phyloP scores from a whole-genome alignment of 2,888 invertebrate species.

The Trypoxylon attenuatum region DNA sequence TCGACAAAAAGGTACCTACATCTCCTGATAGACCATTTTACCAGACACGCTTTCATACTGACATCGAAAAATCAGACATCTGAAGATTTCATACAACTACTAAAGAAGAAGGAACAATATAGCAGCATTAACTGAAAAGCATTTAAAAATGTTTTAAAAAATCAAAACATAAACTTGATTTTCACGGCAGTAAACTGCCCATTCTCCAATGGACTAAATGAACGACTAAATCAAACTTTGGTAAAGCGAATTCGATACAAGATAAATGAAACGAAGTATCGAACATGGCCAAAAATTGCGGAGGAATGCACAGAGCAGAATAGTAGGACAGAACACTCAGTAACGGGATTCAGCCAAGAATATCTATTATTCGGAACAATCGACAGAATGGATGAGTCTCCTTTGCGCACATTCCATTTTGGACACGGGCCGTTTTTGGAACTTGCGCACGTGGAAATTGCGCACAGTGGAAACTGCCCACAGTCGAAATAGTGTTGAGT shows the following conservation, averaged over 20 bases:
- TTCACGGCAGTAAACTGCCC: conserved; percentile 54
- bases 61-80: conserved; percentile 1
- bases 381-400: too few species aligned
- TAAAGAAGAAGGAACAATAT: conserved; percentile 44
- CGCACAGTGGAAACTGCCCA: too few species aligned
- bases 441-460: too few species aligned
- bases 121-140: conserved; percentile 54
- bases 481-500: too few species aligned
- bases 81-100: neutral
- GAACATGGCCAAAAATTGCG: conserved; percentile 55
- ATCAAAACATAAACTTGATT: conserved; percentile 48
- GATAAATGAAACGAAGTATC: conserved; percentile 50
- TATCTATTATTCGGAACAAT: too few species aligned
- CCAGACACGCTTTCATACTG: neutral
- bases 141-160: conserved; percentile 51
- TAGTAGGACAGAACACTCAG: conserved; percentile 15
- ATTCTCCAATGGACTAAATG: conserved; percentile 45
- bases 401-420: too few species aligned
- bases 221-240: conserved; percentile 39
- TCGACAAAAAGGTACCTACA: conserved; percentile 59
- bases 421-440: too few species aligned
- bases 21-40: conserved; percentile 19
- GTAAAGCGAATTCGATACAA: conserved; percentile 60
- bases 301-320: conserved; percentile 30
- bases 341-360: conserved; percentile 4